Evolutionary conservation across 2,797 vertebrate species (phyloP), one percentile per base, ranked within the genome.

Genomic region (Setipinna tenuifilis): DNA sequence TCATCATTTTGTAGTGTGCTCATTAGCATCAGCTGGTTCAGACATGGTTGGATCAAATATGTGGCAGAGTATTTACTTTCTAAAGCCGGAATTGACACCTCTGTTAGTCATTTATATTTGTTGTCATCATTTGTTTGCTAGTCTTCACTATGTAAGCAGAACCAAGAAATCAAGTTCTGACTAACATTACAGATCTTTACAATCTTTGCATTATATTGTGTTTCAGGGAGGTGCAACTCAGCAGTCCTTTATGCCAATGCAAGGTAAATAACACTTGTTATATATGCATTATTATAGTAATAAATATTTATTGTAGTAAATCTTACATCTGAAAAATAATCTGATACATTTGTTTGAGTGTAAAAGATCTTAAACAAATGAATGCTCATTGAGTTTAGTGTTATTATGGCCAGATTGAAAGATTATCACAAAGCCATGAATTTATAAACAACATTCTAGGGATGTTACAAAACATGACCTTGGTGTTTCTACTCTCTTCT

Each of bases 161-260:
- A 14, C 50, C 50, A 54, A 54, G 9, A 9, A 54, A 54, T 14
- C 2, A 25, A 65, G 31, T 75, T 16, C 2, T 19, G 6, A 4
- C 19, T n/a, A 59, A 78, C 16, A 41, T 44, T 25, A 6, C 11
- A 7, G 5, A 31, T 14, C 19, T 48, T 50, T 81, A n/a, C 3
- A 54, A 54, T 50, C 11, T 85, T 14, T 62, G 21, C 87, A 87
- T 62, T 80, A 78, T 89, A 31, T 87, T 82, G 94, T 94, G 50
- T 94, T 98, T 98, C 96, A 95, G 85, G 94, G 93, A 25, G 90
- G 89, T 3, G 85, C 94, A 46, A 84, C 92, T 0, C 96, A 95
- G n/a, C 89, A 96, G 0, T 93, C 97, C 0, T 97, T 96, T 75
- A 93, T 95, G 88, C 97, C 96, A 89, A 93, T 97, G 94, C 90